Conservation (phyloP, 2,888 invertebrate genomes). For the Troides oblongomaculatus region DNA sequence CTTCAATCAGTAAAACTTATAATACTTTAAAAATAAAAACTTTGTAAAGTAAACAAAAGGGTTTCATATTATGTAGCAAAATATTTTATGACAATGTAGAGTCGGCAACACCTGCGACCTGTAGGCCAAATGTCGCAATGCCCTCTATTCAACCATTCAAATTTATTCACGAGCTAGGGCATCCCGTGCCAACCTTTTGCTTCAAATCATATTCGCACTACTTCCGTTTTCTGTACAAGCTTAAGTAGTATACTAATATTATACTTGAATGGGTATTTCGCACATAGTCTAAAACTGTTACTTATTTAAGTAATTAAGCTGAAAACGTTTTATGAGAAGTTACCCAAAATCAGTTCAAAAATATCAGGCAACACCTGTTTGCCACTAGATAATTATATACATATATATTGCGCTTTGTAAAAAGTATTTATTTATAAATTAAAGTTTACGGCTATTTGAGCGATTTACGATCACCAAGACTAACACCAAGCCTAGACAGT, state of each 20-base stretch:
- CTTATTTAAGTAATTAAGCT: too few species aligned
- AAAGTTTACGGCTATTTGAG: too few species aligned
- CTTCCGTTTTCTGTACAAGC: neutral
- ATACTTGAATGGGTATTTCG: neutral
- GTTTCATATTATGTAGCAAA: conserved; percentile 12
- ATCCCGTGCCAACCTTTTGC: conserved; percentile 33
- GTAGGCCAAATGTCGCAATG: conserved; percentile 52
- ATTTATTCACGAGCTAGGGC: conserved; percentile 62
- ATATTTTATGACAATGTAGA: conserved; percentile 47
- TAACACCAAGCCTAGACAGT: too few species aligned
- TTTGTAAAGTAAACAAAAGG: conserved; percentile 10
- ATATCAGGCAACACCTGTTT: too few species aligned
- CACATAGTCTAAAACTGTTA: too few species aligned
- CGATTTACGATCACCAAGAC: too few species aligned
- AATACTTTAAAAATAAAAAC: neutral
- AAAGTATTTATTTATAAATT: too few species aligned
- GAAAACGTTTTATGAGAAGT: too few species aligned
- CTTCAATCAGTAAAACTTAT: too few species aligned
- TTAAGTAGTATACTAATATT: neutral
- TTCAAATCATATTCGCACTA: conserved; percentile 9
- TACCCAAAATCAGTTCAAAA: too few species aligned
- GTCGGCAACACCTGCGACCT: conserved; percentile 53
- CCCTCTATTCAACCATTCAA: conserved; percentile 58
- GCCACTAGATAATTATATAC: too few species aligned
- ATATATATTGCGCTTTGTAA: too few species aligned